These are phyloP conservation scores for Chrysolina americana DNA, from an alignment of 2,888 invertebrate species.

Conservation along the genomic window DNA sequence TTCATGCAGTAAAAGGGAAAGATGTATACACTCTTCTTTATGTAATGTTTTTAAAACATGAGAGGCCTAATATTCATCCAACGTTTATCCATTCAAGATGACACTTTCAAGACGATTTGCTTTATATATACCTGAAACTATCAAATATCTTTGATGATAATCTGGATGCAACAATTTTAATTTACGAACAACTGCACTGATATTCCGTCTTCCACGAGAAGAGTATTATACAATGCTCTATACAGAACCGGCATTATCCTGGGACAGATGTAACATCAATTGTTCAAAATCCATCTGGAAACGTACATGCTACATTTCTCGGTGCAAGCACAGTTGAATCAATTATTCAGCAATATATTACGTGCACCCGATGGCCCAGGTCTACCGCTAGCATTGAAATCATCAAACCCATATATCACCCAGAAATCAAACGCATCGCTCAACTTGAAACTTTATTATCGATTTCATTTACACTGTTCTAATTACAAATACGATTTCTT, in stretches of 20 bases:
- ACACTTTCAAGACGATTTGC: too few relatives aligned
- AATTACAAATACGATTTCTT: conserved; percentile 54
- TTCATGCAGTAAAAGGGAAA: too few relatives aligned
- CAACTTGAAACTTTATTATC: conserved; percentile 56
- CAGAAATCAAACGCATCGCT: conserved; percentile 41
- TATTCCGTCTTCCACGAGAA: too few relatives aligned
- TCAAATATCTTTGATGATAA: too few relatives aligned
- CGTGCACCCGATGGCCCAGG: conserved; percentile 28
- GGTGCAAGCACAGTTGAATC: conserved; percentile 21
- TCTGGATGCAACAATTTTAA: too few relatives aligned
- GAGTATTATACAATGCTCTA: too few relatives aligned
- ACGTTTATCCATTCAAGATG: too few relatives aligned
- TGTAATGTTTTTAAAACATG: too few relatives aligned
- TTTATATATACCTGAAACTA: too few relatives aligned
- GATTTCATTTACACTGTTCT: conserved; percentile 56
- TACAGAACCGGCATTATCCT: not conserved
- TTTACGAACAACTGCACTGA: too few relatives aligned
- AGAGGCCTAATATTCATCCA: too few relatives aligned
- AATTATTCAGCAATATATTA: conserved; percentile 31
- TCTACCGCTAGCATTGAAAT: conserved; percentile 11
- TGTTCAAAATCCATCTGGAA: conserved; percentile 6
- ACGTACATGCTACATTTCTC: not conserved
- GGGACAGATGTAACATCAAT: conserved; percentile 4
- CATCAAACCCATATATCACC: not conserved
- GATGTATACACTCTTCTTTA: too few relatives aligned